Evolutionary conservation across 2,888 invertebrate species (phyloP).

Genomic region (Dicycla oo): DNA sequence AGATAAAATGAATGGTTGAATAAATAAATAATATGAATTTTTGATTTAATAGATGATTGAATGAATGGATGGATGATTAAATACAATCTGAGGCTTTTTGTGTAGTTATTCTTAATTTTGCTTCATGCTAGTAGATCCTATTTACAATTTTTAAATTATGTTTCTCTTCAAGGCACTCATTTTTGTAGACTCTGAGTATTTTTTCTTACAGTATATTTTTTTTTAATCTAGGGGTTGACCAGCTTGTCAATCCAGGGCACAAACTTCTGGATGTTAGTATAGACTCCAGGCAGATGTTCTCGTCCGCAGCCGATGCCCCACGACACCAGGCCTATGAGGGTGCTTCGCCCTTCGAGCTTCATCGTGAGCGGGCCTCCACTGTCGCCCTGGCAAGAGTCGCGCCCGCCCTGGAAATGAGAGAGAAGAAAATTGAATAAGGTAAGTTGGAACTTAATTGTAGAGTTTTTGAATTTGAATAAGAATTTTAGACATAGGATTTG

Average conservation of each 20-base stretch:
- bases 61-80: not conserved
- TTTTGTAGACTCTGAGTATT: constrained; percentile 21
- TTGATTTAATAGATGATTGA: not conserved
- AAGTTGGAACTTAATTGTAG: not conserved
- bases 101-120: not conserved
- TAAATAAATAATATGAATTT: not conserved
- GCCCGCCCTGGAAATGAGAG: constrained; percentile 89
- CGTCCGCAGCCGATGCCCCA: constrained; percentile 98
- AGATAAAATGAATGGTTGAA: not conserved
- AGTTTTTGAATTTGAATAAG: not conserved
- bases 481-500: not conserved
- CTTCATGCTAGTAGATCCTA: not conserved
- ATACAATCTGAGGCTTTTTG: not conserved
- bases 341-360: constrained; percentile 95
- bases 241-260: constrained; percentile 97
- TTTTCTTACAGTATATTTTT: not conserved
- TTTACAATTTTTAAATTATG: constrained; percentile 6
- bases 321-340: constrained; percentile 96
- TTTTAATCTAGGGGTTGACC: constrained; percentile 83
- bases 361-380: constrained; percentile 97
- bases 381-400: constrained; percentile 94
- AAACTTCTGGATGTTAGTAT: constrained; percentile 97
- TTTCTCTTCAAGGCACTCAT: constrained; percentile 6
- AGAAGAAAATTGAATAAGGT: not conserved
- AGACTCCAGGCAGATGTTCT: constrained; percentile 97